Percentiles rank a stretch among this genome's conserved stretches.
These are phyloP conservation scores for Neotragus pygmaeus DNA, from an alignment of 2,113 vertebrate species.

Conservation along the genomic window DNA sequence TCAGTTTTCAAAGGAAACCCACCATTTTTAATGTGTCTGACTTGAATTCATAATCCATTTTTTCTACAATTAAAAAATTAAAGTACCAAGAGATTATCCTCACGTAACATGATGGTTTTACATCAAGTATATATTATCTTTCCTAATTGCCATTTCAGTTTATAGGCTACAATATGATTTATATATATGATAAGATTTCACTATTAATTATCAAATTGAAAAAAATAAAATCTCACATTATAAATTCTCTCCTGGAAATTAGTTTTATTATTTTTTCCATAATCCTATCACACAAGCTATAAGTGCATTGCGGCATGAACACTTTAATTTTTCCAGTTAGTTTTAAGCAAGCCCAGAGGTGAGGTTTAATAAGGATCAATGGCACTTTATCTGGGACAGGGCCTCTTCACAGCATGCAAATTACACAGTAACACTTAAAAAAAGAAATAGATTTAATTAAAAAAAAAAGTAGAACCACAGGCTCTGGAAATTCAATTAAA, in stretches of 20 bases:
- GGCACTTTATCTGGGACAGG: slow-evolving; percentile 98
- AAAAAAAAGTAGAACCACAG: slow-evolving; percentile 95
- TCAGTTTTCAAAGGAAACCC: slow-evolving; percentile 65
- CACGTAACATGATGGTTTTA: slow-evolving; percentile 75
- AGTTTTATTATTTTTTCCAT: slow-evolving; percentile 89
- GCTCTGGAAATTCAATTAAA: slow-evolving; percentile 99
- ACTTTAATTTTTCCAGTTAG: slow-evolving; percentile 98
- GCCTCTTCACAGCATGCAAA: slow-evolving; percentile 97
- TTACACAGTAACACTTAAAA: slow-evolving; percentile 99
- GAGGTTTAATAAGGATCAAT: slow-evolving; percentile 99
- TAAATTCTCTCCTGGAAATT: slow-evolving; percentile 89
- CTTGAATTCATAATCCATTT: slow-evolving; percentile 70
- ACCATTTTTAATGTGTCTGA: slow-evolving; percentile 71
- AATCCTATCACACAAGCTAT: slow-evolving; percentile 90
- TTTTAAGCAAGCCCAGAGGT: slow-evolving; percentile 97
- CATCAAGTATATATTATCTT: slow-evolving; percentile 81
- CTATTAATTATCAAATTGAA: slow-evolving; percentile 84
- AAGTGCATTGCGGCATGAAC: slow-evolving; percentile 95
- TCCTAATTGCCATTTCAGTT: slow-evolving; percentile 81
- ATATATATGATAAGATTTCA: slow-evolving; percentile 82
- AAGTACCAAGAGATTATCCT: slow-evolving; percentile 74
- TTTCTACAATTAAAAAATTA: slow-evolving; percentile 77
- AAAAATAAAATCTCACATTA: slow-evolving; percentile 84
- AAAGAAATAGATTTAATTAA: slow-evolving; percentile 99
- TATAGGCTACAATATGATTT: slow-evolving; percentile 81